phyloP scores from a whole-genome alignment of 2,888 invertebrate genomes.

The Euzophera pinguis region DNA sequence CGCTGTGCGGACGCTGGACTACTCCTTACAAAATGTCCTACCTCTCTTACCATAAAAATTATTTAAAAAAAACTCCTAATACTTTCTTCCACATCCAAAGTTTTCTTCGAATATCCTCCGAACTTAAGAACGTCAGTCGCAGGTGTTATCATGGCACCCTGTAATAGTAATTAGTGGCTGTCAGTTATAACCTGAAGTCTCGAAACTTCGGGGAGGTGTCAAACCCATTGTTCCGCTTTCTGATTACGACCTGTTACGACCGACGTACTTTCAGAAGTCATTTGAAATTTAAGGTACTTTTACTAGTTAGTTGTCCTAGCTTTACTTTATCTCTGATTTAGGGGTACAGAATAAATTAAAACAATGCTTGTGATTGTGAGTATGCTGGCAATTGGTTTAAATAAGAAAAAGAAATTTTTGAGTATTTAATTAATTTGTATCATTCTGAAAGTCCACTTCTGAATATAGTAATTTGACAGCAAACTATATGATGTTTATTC shows the following conservation, averaged over 20 bases:
- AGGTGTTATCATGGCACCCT: conserved; percentile 68
- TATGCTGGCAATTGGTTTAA: too few species aligned
- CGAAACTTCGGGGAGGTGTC: conserved; percentile 5
- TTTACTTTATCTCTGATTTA: not conserved
- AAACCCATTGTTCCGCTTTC: conserved; percentile 12
- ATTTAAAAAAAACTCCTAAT: too few species aligned
- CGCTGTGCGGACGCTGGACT: too few species aligned
- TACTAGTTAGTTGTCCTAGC: not conserved
- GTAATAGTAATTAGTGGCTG: conserved; percentile 77
- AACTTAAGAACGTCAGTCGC: conserved; percentile 53
- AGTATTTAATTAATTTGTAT: too few species aligned
- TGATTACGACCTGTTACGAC: conserved; percentile 7
- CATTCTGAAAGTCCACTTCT: too few species aligned
- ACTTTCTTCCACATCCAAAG: too few species aligned
- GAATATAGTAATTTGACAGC: too few species aligned
- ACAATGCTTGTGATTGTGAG: too few species aligned
- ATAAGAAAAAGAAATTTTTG: not conserved
- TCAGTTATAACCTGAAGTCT: conserved; percentile 64
- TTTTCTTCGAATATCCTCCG: conserved; percentile 6
- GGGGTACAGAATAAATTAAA: too few species aligned
- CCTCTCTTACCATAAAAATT: too few species aligned
- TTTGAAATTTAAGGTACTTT: not conserved
- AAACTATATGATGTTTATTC: too few species aligned
- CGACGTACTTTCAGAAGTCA: conserved; percentile 41
- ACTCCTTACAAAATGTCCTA: too few species aligned